A percentile compares a stretch with the other conserved stretches of the same genome.
Evolutionary conservation across 2,797 vertebrate species (phyloP).

Genomic region (Crax fasciolata): DNA sequence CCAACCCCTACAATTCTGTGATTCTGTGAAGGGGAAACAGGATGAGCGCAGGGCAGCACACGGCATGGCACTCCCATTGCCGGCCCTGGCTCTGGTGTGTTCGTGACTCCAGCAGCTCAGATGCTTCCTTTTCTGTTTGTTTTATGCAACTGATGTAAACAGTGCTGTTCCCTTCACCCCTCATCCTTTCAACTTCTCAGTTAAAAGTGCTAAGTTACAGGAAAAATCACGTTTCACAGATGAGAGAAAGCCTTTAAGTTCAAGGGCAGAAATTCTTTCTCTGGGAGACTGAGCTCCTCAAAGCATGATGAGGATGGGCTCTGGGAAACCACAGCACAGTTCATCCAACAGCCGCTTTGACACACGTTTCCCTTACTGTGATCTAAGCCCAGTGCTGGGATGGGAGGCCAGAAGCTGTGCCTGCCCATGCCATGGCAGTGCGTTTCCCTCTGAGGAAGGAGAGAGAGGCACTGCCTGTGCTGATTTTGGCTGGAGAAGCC

Average conservation of each 20-base stretch:
- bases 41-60: neutral
- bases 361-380: neutral
- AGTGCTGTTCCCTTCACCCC: neutral
- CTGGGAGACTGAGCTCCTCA: neutral
- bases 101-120: neutral
- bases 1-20: no score
- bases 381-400: neutral
- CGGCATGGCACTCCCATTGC: neutral
- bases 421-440: fast-evolving
- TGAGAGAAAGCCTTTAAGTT: neutral
- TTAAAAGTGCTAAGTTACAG: neutral
- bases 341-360: neutral
- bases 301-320: neutral
- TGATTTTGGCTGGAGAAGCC: neutral
- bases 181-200: neutral
- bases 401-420: neutral
- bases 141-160: neutral
- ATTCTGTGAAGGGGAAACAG: no score
- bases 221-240: neutral
- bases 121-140: neutral
- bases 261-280: neutral
- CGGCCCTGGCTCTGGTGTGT: neutral
- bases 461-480: neutral
- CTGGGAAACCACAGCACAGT: neutral
- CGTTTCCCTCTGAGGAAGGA: neutral